Conservation (phyloP, 2,888 invertebrate species). For the Thymelicus lineola region DNA sequence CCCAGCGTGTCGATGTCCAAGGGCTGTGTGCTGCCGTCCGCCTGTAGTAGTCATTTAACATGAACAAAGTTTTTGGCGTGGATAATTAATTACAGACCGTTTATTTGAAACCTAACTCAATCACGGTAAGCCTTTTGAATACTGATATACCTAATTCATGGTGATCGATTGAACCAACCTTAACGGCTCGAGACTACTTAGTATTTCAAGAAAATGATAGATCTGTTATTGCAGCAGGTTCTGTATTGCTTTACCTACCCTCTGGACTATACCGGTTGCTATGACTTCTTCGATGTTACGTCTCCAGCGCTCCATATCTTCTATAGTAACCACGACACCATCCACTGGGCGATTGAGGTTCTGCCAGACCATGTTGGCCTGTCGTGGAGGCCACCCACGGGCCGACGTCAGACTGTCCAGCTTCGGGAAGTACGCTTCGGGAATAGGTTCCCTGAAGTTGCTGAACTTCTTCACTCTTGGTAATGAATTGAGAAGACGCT, state of each 20-base stretch:
- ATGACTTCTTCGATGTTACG: conserved; percentile 91
- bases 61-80: background rate
- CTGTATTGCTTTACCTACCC: conserved; percentile 61
- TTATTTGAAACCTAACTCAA: too few species aligned
- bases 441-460: conserved; percentile 88
- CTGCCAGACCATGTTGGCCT: conserved; percentile 83
- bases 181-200: too few species aligned
- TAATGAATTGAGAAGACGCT: conserved; percentile 90
- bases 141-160: too few species aligned
- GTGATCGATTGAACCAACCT: too few species aligned
- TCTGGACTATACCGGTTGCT: conserved; percentile 87
- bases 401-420: conserved; percentile 89
- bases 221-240: background rate
- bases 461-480: conserved; percentile 87
- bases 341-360: conserved; percentile 89
- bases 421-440: conserved; percentile 93
- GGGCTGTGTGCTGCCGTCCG: conserved; percentile 73
- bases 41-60: conserved; percentile 54
- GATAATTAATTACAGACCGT: too few species aligned
- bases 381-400: conserved; percentile 90
- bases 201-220: too few species aligned
- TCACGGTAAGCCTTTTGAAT: too few species aligned
- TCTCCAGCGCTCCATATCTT: conserved; percentile 90
- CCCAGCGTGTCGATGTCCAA: conserved; percentile 89
- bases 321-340: conserved; percentile 84